Conservation (phyloP, 2,797 vertebrate genomes). For the Sebastes diaconus region DNA sequence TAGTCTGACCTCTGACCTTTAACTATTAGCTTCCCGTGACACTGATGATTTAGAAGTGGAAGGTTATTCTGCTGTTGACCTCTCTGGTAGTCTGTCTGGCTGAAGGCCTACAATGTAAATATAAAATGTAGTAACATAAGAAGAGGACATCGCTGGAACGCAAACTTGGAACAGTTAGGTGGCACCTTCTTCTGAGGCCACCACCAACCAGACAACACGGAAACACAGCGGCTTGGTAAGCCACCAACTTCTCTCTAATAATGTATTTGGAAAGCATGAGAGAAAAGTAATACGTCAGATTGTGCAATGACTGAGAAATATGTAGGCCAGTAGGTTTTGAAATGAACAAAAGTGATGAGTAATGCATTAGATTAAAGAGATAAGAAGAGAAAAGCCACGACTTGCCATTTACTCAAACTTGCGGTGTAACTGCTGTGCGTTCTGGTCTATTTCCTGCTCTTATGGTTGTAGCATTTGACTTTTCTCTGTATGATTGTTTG, state of each 20-base stretch:
- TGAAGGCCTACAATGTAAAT: conserved; percentile 20
- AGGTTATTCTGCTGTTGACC: conserved; percentile 4
- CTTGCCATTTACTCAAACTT: not conserved
- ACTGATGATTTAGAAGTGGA: not conserved
- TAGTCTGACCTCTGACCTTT: not conserved
- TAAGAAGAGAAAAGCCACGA: not conserved
- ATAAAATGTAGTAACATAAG: conserved; percentile 50
- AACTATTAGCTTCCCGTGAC: not conserved
- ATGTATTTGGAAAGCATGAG: not conserved
- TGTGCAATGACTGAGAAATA: not conserved
- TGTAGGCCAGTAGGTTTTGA: not conserved
- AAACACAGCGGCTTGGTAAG: not conserved
- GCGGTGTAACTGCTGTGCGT: not conserved
- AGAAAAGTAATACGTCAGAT: not conserved
- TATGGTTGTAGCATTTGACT: not conserved
- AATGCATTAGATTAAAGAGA: not conserved
- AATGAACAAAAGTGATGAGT: not conserved
- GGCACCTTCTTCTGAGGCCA: conserved; percentile 15
- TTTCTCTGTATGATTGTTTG: not conserved
- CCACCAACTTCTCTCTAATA: not conserved
- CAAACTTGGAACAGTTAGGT: not conserved
- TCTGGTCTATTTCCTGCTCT: not conserved
- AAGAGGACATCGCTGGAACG: conserved; percentile 21
- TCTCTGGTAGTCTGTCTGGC: not conserved
- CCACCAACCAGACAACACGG: not conserved